Evolutionary conservation across 1,140 invertebrate species (phyloP), one percentile per base, ranked within the genome.

Genomic region (Eriocheir sinensis): DNA sequence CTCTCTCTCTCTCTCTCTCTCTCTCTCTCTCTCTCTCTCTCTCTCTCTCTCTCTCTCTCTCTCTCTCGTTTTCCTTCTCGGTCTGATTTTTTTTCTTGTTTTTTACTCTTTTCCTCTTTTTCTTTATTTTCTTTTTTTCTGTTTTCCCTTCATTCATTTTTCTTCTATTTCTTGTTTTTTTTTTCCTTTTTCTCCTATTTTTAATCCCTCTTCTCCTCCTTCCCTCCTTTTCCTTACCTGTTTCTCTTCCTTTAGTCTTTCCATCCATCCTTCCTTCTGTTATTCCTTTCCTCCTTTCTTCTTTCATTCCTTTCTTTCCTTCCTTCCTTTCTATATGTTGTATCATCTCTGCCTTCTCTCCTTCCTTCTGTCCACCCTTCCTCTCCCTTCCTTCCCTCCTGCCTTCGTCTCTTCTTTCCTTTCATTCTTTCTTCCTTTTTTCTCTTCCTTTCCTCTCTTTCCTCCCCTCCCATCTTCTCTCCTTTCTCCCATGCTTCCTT

Each of bases 1-100:
- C 53, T 60, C 53, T 60, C 53, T 60, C 53, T 60, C 53, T 60
- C 53, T 60, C 53, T 60, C 53, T 60, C 53, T 60, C 53, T 60
- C 53, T 60, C 53, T 60, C 53, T 60, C 44, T 48, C 44, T 48
- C 44, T 48, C 44, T 48, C 44, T 48, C 44, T 48, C 44, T 48
- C 44, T 48, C 44, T 48, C 44, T 48, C 44, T 48, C 44, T 48
- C 44, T 48, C 44, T 48, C 44, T 48, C 44, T 48, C 44, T 48
- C 44, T 48, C 44, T 48, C 44, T 48, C 44, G 4, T 15, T 48
- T 15, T 48, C 44, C 15, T 15, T 48, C 44, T 48, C 53, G 9
- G 9, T 60, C 53, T 60, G 9, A 21, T 2, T 60, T 2, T 60
- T 3, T 27, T 60, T 21, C 53, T 60, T 60, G 44, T 15, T 21